Percentiles rank a stretch among this genome's conserved stretches.
These are phyloP conservation scores for Rhingia campestris DNA, from an alignment of 2,888 invertebrate species.

Conservation along the genomic window DNA sequence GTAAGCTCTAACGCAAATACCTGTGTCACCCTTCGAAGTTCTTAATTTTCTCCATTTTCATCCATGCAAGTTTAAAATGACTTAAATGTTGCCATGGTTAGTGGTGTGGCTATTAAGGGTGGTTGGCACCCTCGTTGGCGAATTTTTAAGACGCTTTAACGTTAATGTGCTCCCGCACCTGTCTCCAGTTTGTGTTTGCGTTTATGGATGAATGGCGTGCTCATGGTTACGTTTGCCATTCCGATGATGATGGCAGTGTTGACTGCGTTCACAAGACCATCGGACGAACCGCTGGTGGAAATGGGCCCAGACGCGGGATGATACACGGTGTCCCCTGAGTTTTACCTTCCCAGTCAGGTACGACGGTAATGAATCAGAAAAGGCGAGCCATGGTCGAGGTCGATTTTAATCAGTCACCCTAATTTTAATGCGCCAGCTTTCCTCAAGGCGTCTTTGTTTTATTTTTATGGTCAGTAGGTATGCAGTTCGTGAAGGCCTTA, in stretches of 20 bases:
- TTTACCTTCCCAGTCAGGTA: not conserved
- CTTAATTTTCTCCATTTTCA: slow-evolving; percentile 11
- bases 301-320: slow-evolving; percentile 49
- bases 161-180: slow-evolving; percentile 50
- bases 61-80: slow-evolving; percentile 30
- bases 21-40: slow-evolving; percentile 46
- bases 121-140: slow-evolving; percentile 14
- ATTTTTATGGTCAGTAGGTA: slow-evolving; percentile 48
- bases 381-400: slow-evolving; percentile 9
- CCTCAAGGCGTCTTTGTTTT: slow-evolving; percentile 38
- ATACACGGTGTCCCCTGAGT: slow-evolving; percentile 37
- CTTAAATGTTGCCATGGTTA: slow-evolving; percentile 48
- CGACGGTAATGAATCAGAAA: slow-evolving; percentile 17
- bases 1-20: slow-evolving; percentile 35
- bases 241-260: slow-evolving; percentile 42
- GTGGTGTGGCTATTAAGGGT: slow-evolving; percentile 22
- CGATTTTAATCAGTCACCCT: slow-evolving; percentile 68
- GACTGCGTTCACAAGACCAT: slow-evolving; percentile 19
- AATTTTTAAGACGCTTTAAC: slow-evolving; percentile 54
- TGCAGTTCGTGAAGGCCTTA: slow-evolving; percentile 43
- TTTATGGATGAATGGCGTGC: slow-evolving; percentile 53
- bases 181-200: not conserved
- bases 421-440: slow-evolving; percentile 55
- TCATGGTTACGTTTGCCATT: slow-evolving; percentile 43
- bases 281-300: slow-evolving; percentile 48